These are phyloP conservation scores for Ceyx melanurus DNA, from an alignment of 2,113 vertebrate genomes.

Conservation along the genomic window DNA sequence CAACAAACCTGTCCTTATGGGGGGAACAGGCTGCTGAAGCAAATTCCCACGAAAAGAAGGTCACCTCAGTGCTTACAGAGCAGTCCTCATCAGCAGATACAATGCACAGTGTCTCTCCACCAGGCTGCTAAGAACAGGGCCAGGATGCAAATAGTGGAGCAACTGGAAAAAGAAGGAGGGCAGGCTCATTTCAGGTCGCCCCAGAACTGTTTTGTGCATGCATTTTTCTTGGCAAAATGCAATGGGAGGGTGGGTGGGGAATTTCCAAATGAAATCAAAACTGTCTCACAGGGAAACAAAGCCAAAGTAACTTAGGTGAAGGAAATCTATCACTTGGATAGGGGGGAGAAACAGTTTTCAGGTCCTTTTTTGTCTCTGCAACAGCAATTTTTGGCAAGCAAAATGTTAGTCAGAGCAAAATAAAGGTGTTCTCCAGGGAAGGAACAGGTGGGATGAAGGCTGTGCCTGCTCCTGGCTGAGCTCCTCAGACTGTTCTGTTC, in stretches of 20 bases:
- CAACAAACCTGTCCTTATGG: not conserved
- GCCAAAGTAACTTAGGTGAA: not conserved
- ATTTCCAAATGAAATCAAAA: conserved; percentile 34
- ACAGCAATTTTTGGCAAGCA: not conserved
- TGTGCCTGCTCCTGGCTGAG: not conserved
- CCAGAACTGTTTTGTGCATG: not conserved
- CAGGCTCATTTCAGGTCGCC: not conserved
- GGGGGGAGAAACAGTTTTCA: not conserved
- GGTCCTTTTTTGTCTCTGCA: not conserved
- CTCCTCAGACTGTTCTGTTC: not conserved
- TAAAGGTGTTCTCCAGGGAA: not conserved
- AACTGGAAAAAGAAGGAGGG: not conserved
- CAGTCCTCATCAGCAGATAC: accelerated
- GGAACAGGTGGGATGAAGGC: not conserved
- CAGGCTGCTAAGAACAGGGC: not conserved
- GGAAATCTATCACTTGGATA: not conserved
- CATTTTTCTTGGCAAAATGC: not conserved
- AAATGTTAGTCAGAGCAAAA: not conserved
- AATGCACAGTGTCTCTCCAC: not conserved
- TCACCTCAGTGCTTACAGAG: not conserved
- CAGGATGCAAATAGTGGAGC: not conserved
- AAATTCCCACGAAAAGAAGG: not conserved
- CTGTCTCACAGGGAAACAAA: not conserved
- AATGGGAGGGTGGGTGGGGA: not conserved
- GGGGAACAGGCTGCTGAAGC: accelerated